Base-by-base conservation (phyloP, 1,140 invertebrate species). In the Lineus longissimus region DNA sequence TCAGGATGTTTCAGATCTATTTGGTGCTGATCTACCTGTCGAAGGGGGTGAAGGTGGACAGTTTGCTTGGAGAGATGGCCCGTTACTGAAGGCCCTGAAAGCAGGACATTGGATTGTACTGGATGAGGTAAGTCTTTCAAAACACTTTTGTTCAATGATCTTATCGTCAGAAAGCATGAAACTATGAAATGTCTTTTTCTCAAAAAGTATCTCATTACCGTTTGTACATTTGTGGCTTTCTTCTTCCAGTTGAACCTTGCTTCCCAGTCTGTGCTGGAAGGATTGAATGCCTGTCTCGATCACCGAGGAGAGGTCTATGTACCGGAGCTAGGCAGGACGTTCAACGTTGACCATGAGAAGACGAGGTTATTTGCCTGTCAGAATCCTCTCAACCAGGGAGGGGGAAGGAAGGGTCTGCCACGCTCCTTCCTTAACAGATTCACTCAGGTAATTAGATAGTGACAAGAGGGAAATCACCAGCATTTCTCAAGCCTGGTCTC, bases 401-500 rank as follows among this genome's bases (percentile, higher is more conserved):
- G 96, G 1, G 94, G 91, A 1, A 85, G 97, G 68, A 89, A 96
- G 81, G 96, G 96, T 11, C 84, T 99, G 51, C 97, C 97, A 0
- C 88, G 92, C 73, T 99, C 96, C 0, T 99, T 99, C 76, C 82
- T 99, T 0, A 99, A 99, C 83, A 87, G 97, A 73, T 99, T 99
- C 74, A 97, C 93, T 23, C 94, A 97, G 86, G 94, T 88, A 70
- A 62, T 25, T 40, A 17, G 23, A 7, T 55, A 57, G 23, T 15
- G 15, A 31, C 55, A 25, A 17, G 29, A n/a, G n/a, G 2, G 19
- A n/a, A n/a, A n/a, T n/a, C n/a, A n/a, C n/a, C n/a, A n/a, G n/a
- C n/a, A n/a, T n/a, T n/a, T n/a, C 40, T 43, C 11, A 43, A 43
- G 11, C 11, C 19, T 43, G 11, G 40, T 43, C 19, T 51, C 47